Conservation (phyloP, 2,888 invertebrate species). For the Phyto melanocephala region DNA sequence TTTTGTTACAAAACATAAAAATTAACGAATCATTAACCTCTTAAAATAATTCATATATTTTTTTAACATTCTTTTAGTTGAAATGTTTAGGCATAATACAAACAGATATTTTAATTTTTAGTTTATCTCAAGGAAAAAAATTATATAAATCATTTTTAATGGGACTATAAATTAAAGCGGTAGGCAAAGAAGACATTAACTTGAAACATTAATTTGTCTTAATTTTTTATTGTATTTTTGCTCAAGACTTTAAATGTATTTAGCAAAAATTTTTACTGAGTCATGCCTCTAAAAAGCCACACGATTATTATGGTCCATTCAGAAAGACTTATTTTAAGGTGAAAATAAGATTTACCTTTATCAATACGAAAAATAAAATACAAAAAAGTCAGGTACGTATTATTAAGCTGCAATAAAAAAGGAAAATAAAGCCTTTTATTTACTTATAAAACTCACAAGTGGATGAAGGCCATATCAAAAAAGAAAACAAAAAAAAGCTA, state of each 20-base stretch:
- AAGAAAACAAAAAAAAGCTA: not conserved
- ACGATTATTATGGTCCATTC: not conserved
- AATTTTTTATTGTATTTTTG: not conserved
- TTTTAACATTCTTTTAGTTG: not conserved
- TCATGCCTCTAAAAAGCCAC: not conserved
- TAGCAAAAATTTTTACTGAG: conserved; percentile 33
- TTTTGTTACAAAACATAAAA: not conserved
- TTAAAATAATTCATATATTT: conserved; percentile 5
- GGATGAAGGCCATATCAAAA: conserved; percentile 25
- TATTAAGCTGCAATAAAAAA: not conserved
- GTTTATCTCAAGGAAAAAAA: conserved; percentile 1
- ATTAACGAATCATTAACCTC: conserved; percentile 22
- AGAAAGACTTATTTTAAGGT: not conserved
- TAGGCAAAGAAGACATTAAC: not conserved
- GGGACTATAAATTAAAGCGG: conserved; percentile 54
- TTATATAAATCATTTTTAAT: conserved; percentile 60
- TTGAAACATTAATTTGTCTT: not conserved
- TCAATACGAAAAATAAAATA: conserved; percentile 41
- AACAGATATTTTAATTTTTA: conserved; percentile 8
- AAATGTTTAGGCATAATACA: not conserved
- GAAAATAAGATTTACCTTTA: conserved; percentile 49
- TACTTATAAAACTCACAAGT: conserved; percentile 36
- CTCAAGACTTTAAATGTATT: conserved; percentile 5
- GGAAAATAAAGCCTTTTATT: conserved; percentile 44
- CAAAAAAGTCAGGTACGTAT: conserved; percentile 56